Base-by-base conservation (phyloP, 2,888 invertebrate genomes). In the Oligia strigilis region DNA sequence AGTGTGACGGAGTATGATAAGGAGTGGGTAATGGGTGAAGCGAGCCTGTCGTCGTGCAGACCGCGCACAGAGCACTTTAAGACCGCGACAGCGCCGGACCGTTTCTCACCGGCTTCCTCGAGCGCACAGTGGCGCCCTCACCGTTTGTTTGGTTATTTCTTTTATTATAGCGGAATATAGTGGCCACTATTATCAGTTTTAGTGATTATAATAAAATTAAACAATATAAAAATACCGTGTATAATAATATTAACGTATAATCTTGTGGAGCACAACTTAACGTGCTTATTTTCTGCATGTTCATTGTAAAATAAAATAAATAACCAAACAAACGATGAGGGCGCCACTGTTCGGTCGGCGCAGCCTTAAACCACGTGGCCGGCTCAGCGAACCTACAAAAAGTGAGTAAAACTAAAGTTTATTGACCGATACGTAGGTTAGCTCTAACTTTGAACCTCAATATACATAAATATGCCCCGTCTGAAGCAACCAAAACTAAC, bases 31-130 rank as follows among this genome's bases (percentile, higher is more conserved):
- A 83, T 84, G 82, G 86, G 80, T 80, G 88, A 80, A 81, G 87
- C 88, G 89, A 92, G 94, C 90, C 96, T 95, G 96, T 97, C 96
- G 96, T 94, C 94, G 94, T 93, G 91, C 89, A 92, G 93, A 93
- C 87, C 90, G 93, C 29, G 29, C 29, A 29, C 29, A 29, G 29
- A 29, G 29, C 29, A 29, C 29, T 29, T 29, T 29, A 29, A 29
- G 29, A 29, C 29, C 90, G 93, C 95, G 96, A 92, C 95, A 95
- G 95, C 93, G 92, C 87, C 93, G 94, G 95, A 93, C 93, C 86
- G 91, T 93, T 92, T 77, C 81, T 88, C 87, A 84, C 90, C 92
- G 90, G 89, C 87, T 84, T 82, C 73, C 29, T 29, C 29, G 29
- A 29, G 29, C 29, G 29, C 29, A 29, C 29, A 29, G 29, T 29